These are phyloP conservation scores for Bombylius major DNA, from an alignment of 2,888 invertebrate species.

Conservation along the genomic window DNA sequence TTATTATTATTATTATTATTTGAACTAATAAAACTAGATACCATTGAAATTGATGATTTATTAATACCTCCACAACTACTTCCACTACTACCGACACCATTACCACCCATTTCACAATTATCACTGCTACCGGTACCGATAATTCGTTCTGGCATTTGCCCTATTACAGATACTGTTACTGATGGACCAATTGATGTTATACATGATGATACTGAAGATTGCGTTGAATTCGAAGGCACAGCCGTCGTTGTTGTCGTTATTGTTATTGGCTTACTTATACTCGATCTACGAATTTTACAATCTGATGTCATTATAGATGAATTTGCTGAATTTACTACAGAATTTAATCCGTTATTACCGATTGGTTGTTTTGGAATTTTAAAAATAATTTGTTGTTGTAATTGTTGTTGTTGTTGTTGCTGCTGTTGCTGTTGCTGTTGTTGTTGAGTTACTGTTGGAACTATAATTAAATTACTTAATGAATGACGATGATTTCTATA, in stretches of 20 bases:
- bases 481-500: conserved; percentile 27
- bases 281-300: conserved; percentile 18
- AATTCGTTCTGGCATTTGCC: too few relatives aligned
- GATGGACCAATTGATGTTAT: background rate
- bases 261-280: conserved; percentile 13
- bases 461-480: conserved; percentile 32
- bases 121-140: too few relatives aligned
- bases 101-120: too few relatives aligned
- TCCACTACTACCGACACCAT: too few relatives aligned
- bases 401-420: conserved; percentile 30
- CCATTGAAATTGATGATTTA: background rate
- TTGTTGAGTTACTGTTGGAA: conserved; percentile 29
- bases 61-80: too few relatives aligned
- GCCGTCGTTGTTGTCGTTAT: conserved; percentile 3
- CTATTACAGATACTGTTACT: background rate
- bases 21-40: background rate
- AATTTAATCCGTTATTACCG: background rate
- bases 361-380: conserved; percentile 1
- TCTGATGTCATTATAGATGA: background rate
- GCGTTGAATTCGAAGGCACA: background rate
- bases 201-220: background rate
- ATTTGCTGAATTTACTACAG: too few relatives aligned
- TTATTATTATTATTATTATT: background rate
- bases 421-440: conserved; percentile 28
- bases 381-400: conserved; percentile 19